Percentiles rank a stretch among this genome's conserved stretches.
Conservation (phyloP, 2,888 invertebrate genomes). For the Spicauda simplicius region DNA sequence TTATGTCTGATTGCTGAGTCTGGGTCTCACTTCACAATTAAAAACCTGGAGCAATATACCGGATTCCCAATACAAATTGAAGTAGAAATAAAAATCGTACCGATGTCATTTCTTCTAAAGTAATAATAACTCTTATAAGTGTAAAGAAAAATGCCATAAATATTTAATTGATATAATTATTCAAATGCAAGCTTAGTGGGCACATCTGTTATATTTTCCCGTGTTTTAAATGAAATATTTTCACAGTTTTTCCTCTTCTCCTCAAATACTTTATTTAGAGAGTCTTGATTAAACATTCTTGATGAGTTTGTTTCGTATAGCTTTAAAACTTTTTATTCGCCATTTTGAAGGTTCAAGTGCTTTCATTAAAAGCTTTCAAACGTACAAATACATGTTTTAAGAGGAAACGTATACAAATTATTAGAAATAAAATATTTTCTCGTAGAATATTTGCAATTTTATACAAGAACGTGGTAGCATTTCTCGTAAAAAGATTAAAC, state of each 20-base stretch:
- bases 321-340: constrained; percentile 6
- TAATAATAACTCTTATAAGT: no score
- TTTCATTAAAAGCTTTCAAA: constrained; percentile 7
- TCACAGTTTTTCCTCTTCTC: not conserved
- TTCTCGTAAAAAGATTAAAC: not conserved
- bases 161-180: no score
- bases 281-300: constrained; percentile 17
- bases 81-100: no score
- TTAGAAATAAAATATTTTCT: not conserved
- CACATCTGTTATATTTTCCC: not conserved
- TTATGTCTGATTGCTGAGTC: no score
- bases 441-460: not conserved
- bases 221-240: not conserved
- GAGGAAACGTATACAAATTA: constrained; percentile 1
- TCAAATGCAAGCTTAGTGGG: not conserved
- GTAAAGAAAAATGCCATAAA: no score
- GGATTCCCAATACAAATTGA: no score
- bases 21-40: no score
- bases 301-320: constrained; percentile 18
- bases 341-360: not conserved
- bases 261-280: constrained; percentile 3
- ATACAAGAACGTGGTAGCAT: not conserved
- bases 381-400: not conserved
- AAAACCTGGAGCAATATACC: no score
- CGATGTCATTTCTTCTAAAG: no score